A percentile compares a stretch with the other conserved stretches of the same genome.
phyloP scores from a whole-genome alignment of 1,140 invertebrate genomes.

The Hyles euphorbiae region DNA sequence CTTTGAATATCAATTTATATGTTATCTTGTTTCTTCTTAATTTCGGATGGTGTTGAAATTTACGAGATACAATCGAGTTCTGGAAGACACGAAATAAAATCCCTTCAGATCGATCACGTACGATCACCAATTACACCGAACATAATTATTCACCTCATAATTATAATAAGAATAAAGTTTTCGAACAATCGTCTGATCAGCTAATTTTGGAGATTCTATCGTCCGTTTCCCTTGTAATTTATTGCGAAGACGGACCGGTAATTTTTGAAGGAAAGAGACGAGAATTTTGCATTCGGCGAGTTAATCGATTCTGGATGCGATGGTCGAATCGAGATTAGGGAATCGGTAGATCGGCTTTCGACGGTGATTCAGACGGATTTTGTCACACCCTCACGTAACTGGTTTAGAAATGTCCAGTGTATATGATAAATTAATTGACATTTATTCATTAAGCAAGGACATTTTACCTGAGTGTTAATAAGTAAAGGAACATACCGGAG shows the following conservation, averaged over 20 bases:
- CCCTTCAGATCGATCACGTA: too few relatives aligned
- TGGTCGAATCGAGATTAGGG: constrained; percentile 29
- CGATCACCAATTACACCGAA: too few relatives aligned
- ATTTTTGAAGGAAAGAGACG: constrained; percentile 21
- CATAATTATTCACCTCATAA: not conserved
- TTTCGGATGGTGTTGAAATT: too few relatives aligned
- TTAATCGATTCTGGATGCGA: constrained; percentile 35
- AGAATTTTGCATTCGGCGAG: constrained; percentile 25
- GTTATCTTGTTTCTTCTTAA: too few relatives aligned
- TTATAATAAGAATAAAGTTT: constrained; percentile 6
- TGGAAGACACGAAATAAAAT: too few relatives aligned
- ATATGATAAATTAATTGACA: too few relatives aligned
- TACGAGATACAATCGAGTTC: too few relatives aligned
- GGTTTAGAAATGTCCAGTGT: too few relatives aligned
- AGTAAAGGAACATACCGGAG: too few relatives aligned
- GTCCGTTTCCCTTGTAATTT: constrained; percentile 21
- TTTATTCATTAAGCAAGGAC: too few relatives aligned
- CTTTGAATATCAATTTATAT: too few relatives aligned
- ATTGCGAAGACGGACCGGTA: constrained; percentile 15
- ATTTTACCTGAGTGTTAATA: too few relatives aligned
- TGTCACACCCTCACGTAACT: constrained; percentile 7
- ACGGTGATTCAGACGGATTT: not conserved
- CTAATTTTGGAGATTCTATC: constrained; percentile 20
- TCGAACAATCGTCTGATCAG: constrained; percentile 9
- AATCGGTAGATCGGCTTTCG: constrained; percentile 19